Evolutionary conservation across 2,888 invertebrate genomes (phyloP).

Genomic region (Oligia latruncula): DNA sequence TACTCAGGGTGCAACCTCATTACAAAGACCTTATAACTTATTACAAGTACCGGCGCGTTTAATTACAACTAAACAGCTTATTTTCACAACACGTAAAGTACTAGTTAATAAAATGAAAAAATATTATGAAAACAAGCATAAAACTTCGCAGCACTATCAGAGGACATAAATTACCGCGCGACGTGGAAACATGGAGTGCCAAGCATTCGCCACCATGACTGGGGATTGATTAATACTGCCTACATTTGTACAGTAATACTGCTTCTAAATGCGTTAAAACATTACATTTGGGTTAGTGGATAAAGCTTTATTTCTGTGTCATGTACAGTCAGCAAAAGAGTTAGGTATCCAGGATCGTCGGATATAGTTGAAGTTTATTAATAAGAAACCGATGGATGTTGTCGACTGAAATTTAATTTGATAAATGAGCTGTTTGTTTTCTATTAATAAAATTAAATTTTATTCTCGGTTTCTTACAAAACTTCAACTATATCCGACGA

Average conservation of each 20-base stretch:
- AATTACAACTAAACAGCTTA: constrained; percentile 38
- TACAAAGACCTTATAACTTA: neutral
- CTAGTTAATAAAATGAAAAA: constrained; percentile 44
- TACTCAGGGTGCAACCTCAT: neutral
- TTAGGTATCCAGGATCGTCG: too few species aligned
- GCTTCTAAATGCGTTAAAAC: constrained; percentile 31
- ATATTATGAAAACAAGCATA: constrained; percentile 52
- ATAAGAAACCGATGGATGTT: too few species aligned
- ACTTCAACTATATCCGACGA: too few species aligned
- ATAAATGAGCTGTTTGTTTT: too few species aligned
- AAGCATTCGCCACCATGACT: constrained; percentile 57
- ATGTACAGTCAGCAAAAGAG: too few species aligned
- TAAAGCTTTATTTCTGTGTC: neutral
- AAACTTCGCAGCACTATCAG: constrained; percentile 52
- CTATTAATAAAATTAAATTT: too few species aligned
- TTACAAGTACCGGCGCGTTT: constrained; percentile 1
- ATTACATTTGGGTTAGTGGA: constrained; percentile 8
- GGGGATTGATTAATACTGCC: constrained; percentile 53
- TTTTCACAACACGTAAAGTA: constrained; percentile 22
- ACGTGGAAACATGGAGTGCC: constrained; percentile 62
- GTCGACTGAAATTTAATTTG: too few species aligned
- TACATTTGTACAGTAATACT: constrained; percentile 23
- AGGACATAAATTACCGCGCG: constrained; percentile 48
- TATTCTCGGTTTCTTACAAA: too few species aligned
- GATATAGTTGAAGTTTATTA: too few species aligned